Evolutionary conservation across 2,113 vertebrate genomes (phyloP).

Genomic region (Diadophis punctatus): DNA sequence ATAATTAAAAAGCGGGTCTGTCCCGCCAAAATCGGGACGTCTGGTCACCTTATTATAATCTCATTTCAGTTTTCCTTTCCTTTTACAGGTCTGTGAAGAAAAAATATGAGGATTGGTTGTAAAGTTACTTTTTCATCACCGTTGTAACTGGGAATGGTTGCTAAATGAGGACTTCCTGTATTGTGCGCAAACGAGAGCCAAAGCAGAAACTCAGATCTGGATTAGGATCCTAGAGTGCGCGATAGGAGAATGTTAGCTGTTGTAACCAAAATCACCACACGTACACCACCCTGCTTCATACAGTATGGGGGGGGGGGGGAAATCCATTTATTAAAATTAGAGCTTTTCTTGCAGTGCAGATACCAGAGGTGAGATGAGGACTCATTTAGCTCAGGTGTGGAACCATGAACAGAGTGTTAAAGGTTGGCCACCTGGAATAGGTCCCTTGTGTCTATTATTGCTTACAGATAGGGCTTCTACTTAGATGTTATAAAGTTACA

Average conservation of each 20-base stretch:
- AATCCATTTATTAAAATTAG: not conserved
- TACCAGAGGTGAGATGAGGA: not conserved
- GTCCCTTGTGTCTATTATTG: not conserved
- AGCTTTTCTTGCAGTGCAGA: not conserved
- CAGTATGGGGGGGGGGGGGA: not conserved
- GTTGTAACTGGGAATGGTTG: not conserved
- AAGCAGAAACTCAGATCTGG: not conserved
- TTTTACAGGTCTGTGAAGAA: not conserved
- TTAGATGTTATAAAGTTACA: not conserved
- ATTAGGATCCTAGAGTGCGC: not conserved
- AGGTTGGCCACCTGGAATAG: not conserved
- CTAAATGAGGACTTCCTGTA: not conserved
- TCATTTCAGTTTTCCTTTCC: not conserved
- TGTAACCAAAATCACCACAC: not conserved
- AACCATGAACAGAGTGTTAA: not conserved
- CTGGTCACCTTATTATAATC: too few relatives aligned
- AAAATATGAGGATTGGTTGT: not conserved
- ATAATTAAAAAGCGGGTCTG: too few relatives aligned
- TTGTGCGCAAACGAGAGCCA: not conserved
- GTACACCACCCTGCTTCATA: not conserved
- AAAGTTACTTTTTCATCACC: not conserved
- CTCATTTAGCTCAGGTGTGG: not conserved
- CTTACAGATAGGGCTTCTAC: not conserved
- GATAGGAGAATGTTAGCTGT: not conserved
- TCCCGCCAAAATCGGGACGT: too few relatives aligned